These are phyloP conservation scores for Hemaris fuciformis DNA, from an alignment of 2,888 invertebrate genomes.

Conservation along the genomic window DNA sequence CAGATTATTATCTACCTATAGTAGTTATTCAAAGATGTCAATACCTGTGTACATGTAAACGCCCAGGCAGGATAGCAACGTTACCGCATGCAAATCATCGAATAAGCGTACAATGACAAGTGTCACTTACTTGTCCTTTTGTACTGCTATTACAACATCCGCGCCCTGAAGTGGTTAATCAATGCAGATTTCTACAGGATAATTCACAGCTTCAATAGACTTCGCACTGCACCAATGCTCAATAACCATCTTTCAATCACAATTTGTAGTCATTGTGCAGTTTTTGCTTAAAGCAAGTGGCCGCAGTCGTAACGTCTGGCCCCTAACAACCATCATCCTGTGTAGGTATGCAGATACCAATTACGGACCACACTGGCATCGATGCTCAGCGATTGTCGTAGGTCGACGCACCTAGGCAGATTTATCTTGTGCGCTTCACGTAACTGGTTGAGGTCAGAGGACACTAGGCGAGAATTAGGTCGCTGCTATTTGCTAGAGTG, in stretches of 20 bases:
- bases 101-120: background rate
- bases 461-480: background rate
- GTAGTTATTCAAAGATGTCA: too few species aligned
- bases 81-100: background rate
- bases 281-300: background rate
- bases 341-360: conserved; percentile 3
- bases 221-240: background rate
- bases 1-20: too few species aligned
- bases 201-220: background rate
- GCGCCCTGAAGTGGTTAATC: background rate
- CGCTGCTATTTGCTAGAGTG: background rate
- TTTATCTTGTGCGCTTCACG: background rate
- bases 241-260: conserved; percentile 1
- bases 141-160: background rate
- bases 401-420: conserved; percentile 4
- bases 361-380: background rate
- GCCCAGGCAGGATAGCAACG: background rate
- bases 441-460: background rate
- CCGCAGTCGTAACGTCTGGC: conserved; percentile 6
- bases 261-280: background rate
- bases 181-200: background rate
- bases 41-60: too few species aligned
- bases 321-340: background rate
- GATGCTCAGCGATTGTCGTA: conserved; percentile 5
- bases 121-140: background rate